Conservation (phyloP, 2,113 vertebrate genomes). For the Boleophthalmus pectinirostris region DNA sequence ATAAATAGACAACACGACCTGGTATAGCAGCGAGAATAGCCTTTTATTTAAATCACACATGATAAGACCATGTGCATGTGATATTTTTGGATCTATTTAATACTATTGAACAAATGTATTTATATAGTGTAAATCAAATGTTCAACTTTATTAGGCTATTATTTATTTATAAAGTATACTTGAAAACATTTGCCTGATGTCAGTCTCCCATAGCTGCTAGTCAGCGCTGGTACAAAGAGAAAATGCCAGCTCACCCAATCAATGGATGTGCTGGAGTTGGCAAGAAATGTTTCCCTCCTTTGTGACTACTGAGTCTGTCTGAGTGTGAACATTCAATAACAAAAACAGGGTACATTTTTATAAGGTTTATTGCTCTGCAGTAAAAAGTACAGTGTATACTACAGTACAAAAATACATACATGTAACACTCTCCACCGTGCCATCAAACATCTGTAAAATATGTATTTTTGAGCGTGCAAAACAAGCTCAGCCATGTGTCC, state of each 20-base stretch:
- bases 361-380: constrained; percentile 81
- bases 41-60: no score
- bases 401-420: constrained; percentile 78
- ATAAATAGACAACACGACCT: no score
- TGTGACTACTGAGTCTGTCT: constrained; percentile 22
- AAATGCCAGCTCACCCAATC: constrained; percentile 38
- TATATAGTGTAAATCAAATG: not conserved
- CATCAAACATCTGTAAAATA: constrained; percentile 66
- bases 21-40: no score
- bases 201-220: constrained; percentile 19
- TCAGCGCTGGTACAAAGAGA: constrained; percentile 55
- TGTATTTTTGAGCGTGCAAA: constrained; percentile 70
- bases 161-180: not conserved
- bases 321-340: constrained; percentile 10
- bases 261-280: constrained; percentile 56
- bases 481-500: constrained; percentile 62
- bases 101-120: not conserved
- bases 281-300: constrained; percentile 20
- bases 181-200: constrained; percentile 42
- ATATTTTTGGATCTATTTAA: not conserved
- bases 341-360: not conserved
- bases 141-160: not conserved
- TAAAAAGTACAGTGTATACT: constrained; percentile 84
- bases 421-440: constrained; percentile 69
- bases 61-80: no score